Evolutionary conservation across 2,113 vertebrate genomes (phyloP).

Genomic region (Oceanodroma tethys): DNA sequence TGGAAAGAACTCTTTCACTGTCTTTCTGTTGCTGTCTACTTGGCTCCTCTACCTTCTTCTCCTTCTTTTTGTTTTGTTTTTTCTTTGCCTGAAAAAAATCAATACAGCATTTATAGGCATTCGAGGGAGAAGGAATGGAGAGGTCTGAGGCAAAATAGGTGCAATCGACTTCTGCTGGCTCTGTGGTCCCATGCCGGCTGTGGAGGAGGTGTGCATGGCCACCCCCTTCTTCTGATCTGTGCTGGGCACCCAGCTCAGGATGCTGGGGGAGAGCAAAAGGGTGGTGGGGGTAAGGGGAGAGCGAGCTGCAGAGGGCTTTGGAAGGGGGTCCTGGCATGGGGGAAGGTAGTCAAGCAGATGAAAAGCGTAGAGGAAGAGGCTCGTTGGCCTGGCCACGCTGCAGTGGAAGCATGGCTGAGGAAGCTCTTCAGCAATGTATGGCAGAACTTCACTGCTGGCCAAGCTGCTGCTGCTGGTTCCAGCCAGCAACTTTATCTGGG

Average conservation of each 20-base stretch:
- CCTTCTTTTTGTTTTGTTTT: neutral
- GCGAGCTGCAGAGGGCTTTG: neutral
- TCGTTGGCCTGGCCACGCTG: neutral
- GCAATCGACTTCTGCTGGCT: neutral
- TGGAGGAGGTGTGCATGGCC: neutral
- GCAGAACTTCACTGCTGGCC: neutral
- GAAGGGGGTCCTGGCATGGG: neutral
- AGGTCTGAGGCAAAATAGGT: neutral
- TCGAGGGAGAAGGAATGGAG: neutral
- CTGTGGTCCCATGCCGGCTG: neutral
- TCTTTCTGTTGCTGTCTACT: neutral
- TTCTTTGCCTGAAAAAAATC: neutral
- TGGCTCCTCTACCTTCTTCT: neutral
- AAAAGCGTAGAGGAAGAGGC: neutral
- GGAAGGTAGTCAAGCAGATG: neutral
- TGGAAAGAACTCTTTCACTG: neutral
- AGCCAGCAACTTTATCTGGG: neutral
- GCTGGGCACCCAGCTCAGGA: neutral
- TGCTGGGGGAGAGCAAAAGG: neutral
- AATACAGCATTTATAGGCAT: neutral
- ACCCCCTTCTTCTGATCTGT: neutral
- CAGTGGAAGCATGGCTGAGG: neutral
- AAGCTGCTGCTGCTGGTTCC: neutral
- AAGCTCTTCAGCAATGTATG: neutral
- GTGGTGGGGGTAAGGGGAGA: neutral